phyloP scores from a whole-genome alignment of 2,888 invertebrate species.

The Uropetala carovei region DNA sequence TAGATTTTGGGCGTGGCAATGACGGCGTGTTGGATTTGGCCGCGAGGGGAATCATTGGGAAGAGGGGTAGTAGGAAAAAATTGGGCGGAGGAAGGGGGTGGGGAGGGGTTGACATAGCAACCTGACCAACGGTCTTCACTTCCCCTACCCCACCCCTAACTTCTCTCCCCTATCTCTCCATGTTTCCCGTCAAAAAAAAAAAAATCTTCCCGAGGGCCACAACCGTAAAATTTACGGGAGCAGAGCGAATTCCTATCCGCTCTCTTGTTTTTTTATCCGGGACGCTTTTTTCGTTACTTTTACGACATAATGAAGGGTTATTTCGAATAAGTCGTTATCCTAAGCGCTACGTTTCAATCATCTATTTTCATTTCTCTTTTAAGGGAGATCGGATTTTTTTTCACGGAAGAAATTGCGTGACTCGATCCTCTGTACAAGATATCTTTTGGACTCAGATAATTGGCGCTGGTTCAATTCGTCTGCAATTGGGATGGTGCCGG shows the following conservation, averaged over 20 bases:
- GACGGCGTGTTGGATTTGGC: slow-evolving; percentile 55
- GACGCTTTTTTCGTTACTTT: slow-evolving; percentile 35
- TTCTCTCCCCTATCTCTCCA: background rate
- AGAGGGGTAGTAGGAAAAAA: background rate
- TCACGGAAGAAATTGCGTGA: no score
- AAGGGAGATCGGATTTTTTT: background rate
- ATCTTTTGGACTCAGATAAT: no score
- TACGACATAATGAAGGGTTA: no score
- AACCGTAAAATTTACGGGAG: slow-evolving; percentile 64
- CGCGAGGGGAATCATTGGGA: background rate
- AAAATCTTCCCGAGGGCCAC: background rate
- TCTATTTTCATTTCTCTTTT: background rate
- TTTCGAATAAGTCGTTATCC: slow-evolving; percentile 33
- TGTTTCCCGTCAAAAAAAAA: background rate
- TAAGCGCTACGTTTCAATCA: slow-evolving; percentile 22
- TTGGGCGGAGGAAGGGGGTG: background rate
- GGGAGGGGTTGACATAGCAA: background rate
- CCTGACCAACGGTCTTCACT: slow-evolving; percentile 1
- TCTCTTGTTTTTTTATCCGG: slow-evolving; percentile 18
- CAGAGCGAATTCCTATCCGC: slow-evolving; percentile 52
- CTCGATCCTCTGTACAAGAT: no score
- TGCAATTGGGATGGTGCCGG: no score
- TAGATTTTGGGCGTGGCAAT: slow-evolving; percentile 61
- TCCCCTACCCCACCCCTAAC: background rate
- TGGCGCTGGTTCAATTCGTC: no score